A percentile compares a stretch with the other conserved stretches of the same genome.
These are phyloP conservation scores for Mus musculus DNA, from an alignment of 2,113 vertebrate genomes.

Conservation along the genomic window GRCm39 chr2:60887501-60888000, in stretches of 20 bases:
- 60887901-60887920: background rate
- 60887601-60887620: background rate
- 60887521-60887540: background rate
- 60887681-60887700: too few species aligned
- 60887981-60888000: background rate
- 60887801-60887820: background rate
- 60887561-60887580: background rate
- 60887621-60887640: background rate
- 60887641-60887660: background rate
- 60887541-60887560: background rate
- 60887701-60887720: background rate
- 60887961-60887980: accelerated
- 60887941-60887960: too few species aligned
- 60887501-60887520: background rate
- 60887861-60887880: background rate
- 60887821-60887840: background rate
- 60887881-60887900: background rate
- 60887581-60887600: background rate
- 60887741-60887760: background rate
- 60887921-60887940: background rate
- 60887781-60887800: background rate
- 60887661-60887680: background rate
- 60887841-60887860: background rate
- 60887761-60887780: background rate
- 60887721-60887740: background rate